Base-by-base conservation (phyloP, 2,888 invertebrate genomes). In the Eilema depressum region DNA sequence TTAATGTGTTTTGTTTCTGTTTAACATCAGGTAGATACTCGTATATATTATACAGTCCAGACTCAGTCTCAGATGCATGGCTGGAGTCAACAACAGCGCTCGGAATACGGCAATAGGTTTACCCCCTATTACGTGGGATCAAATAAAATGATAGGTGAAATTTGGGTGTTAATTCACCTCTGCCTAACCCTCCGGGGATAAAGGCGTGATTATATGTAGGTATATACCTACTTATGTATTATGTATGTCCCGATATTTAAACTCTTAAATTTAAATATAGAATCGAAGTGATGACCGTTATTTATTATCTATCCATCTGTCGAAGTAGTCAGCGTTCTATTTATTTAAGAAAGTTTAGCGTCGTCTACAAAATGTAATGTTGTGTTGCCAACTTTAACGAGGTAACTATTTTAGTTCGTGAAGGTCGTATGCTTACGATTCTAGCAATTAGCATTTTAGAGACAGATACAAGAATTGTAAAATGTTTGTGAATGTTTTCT, bases 371-470 rank as follows among this genome's bases (percentile, higher is more conserved):
- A 57, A 56, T 70, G 67, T 37, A 67, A 25, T 69, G 56, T 69
- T 53, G 47, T 56, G 71, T 75, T 78, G 78, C 74, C 83, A 81
- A 78, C 73, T 53, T 66, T 68, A 74, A 66, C 20, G 71, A 70
- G 53, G 30, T 62, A 75, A 68, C 72, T 81, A 81, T 81, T 83
- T 80, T 69, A 41, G 81, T 61, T 63, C 66, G 60, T 67, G 73
- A 74, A 78, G 76, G 78, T 20, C 74, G 59, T 63, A 63, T 65
- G 59, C 47, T 64, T 71, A 64, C 37, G 37, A 67, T 70, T 64
- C 14, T 74, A 62, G 65, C 63, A 72, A 73, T 81, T 73, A 76
- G 70, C 37, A 47, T 7, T 70, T 63, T 73, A 30, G 30, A 63
- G 59, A 64, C 5, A 57, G 28, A 33, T 28, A 23, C 2, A 41